Base-by-base conservation (phyloP, 2,888 invertebrate genomes). In the Meta bourneti region DNA sequence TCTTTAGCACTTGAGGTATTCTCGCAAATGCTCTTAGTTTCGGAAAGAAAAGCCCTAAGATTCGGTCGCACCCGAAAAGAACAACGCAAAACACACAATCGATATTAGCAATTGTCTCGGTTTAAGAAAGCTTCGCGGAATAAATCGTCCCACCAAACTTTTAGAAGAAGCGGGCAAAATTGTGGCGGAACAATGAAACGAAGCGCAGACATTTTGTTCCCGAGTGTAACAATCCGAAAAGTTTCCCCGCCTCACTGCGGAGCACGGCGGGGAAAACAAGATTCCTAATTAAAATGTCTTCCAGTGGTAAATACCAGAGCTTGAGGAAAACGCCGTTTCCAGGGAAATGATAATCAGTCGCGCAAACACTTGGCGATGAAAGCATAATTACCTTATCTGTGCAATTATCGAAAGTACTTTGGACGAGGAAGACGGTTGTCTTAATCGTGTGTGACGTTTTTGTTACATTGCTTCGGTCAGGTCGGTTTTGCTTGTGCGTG, bases 361-460 rank as follows among this genome's bases (percentile, higher is more conserved):
- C 49, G 52, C 72, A 83, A 83, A 83, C 83, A 83, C 51, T 49
- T 61, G 83, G 51, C 51, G 52, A 83, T 83, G 83, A 83, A 83
- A 83, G 71, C 83, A 83, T 83, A 83, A 83, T 83, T 83, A 74
- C 74, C 83, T 83, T 83, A 83, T 83, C 72, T 83, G 52, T 52
- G 34, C 72, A 83, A 83, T 83, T 83, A 83, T 83, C 19, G 51
- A 52, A 52, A 71, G 71, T 72, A 83, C 71, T 83, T 83, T 8
- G 74, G 16, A 71, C 52, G 72, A 49, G 71, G 70, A 81, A 20
- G 61, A 49, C 49, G 34, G 16, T 49, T 16, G 80, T 80, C 80
- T 48, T 81, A 16, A 61, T n/a, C 81, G n/a, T 81, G 70, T 49
- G 69, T n/a, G 49, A 19, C 16, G 49, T 81, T 81, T 81, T 81